Conservation (phyloP, 2,797 vertebrate genomes). For the Cyprinella venusta region DNA sequence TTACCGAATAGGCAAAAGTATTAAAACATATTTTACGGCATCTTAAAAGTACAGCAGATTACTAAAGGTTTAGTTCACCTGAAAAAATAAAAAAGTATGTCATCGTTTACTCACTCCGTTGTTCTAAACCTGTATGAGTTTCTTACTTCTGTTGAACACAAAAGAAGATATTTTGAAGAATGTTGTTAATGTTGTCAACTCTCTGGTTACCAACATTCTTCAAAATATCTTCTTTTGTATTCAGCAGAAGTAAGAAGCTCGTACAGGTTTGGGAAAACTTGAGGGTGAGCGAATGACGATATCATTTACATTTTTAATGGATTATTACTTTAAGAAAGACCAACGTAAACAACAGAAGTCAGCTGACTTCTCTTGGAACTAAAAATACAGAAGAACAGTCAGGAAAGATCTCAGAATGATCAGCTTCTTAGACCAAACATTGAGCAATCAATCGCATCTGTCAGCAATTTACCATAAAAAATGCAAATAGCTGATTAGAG, state of each 20-base stretch:
- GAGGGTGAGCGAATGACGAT: too few relatives aligned
- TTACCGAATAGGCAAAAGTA: background rate
- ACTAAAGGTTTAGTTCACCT: background rate
- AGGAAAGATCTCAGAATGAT: background rate
- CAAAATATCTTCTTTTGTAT: too few relatives aligned
- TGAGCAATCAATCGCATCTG: constrained; percentile 33
- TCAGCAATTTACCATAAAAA: constrained; percentile 27
- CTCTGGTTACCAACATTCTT: too few relatives aligned
- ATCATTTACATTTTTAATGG: background rate
- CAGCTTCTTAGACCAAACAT: constrained; percentile 24
- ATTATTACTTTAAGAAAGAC: background rate
- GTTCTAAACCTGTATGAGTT: too few relatives aligned
- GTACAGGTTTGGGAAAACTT: too few relatives aligned
- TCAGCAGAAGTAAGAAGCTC: too few relatives aligned
- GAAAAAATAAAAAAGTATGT: too few relatives aligned
- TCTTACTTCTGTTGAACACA: too few relatives aligned
- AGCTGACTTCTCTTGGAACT: background rate
- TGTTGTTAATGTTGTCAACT: too few relatives aligned
- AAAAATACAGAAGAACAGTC: background rate
- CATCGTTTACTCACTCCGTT: too few relatives aligned
- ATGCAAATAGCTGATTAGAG: constrained; percentile 49
- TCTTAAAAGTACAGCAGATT: background rate
- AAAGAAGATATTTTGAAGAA: too few relatives aligned
- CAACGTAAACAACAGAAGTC: background rate
- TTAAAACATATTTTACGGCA: background rate